Conservation (phyloP, 2,113 vertebrate genomes). For the Cyanistes caeruleus region DNA sequence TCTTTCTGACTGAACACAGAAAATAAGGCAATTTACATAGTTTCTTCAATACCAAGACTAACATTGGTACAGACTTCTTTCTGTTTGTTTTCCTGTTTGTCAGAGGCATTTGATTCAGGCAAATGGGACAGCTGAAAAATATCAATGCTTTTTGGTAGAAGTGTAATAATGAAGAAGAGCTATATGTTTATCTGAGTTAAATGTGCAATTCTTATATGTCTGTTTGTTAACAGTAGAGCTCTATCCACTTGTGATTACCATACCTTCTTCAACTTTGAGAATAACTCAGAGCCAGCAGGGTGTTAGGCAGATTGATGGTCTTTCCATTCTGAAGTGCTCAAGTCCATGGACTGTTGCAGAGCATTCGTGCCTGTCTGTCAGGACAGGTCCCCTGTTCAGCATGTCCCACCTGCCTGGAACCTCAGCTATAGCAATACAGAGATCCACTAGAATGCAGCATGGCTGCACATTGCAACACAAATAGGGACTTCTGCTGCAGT, state of each 20-base stretch:
- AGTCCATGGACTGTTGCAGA: neutral
- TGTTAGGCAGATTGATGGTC: rapidly evolving
- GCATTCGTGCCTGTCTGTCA: neutral
- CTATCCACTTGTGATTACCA: neutral
- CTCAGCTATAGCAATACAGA: neutral
- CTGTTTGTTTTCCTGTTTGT: neutral
- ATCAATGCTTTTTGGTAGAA: neutral
- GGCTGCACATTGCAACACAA: neutral
- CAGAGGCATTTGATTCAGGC: neutral
- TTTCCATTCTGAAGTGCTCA: neutral
- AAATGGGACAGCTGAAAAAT: neutral
- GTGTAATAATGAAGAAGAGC: neutral
- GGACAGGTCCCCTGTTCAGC: neutral
- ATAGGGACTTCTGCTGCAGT: neutral
- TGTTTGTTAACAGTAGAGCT: neutral
- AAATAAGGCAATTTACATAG: neutral
- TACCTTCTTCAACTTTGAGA: neutral
- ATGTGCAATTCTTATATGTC: neutral
- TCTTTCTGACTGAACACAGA: neutral
- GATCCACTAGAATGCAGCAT: neutral
- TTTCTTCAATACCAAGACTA: neutral
- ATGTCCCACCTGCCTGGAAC: neutral
- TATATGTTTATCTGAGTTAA: neutral
- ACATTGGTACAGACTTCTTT: neutral
- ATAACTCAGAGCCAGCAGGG: neutral